Evolutionary conservation across 2,113 vertebrate species (phyloP).

Genomic region (Anthoscopus minutus): DNA sequence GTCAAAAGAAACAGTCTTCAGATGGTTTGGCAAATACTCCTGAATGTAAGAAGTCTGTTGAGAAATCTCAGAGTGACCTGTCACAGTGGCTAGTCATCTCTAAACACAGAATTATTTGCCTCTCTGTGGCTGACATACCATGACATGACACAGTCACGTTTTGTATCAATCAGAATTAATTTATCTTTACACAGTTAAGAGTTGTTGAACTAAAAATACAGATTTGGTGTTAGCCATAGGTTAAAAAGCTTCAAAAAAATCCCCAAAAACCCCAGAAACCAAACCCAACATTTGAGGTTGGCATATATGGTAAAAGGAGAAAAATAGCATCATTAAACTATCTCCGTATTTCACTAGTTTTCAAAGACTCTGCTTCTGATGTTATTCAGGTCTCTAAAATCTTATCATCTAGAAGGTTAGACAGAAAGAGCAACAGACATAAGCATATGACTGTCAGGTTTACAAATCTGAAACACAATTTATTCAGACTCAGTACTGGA

Average conservation of each 20-base stretch:
- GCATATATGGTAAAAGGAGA: background rate
- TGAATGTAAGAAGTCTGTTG: background rate
- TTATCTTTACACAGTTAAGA: background rate
- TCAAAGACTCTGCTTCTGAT: background rate
- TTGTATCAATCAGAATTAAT: background rate
- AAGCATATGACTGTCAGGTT: background rate
- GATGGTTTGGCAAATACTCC: background rate
- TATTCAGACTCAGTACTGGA: background rate
- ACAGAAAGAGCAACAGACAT: background rate
- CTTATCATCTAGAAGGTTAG: background rate
- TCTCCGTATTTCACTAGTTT: background rate
- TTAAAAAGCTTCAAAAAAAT: background rate
- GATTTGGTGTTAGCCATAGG: background rate
- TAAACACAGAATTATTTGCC: background rate
- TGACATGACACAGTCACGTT: background rate
- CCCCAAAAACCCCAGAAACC: background rate
- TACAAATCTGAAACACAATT: background rate
- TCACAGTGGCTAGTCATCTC: background rate
- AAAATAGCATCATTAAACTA: background rate
- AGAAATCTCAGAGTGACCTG: background rate
- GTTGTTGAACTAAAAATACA: background rate
- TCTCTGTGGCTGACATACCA: background rate
- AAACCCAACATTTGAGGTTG: background rate
- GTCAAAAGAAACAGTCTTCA: background rate
- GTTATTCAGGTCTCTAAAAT: background rate